phyloP scores from a whole-genome alignment of 2,797 vertebrate species.

The Simalia tracyae region DNA sequence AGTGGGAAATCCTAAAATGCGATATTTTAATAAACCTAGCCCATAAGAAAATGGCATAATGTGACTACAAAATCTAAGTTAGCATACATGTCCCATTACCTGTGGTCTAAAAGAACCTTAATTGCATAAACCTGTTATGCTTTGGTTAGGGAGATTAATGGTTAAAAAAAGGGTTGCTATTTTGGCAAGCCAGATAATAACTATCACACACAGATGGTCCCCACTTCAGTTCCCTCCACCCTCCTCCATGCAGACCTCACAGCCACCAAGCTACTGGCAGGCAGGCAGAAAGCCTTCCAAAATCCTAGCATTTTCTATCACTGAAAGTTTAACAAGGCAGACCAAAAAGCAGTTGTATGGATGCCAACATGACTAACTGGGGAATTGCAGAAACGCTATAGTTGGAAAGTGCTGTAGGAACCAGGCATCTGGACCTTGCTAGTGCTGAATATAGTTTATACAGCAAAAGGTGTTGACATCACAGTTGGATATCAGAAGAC shows the following conservation, averaged over 20 bases:
- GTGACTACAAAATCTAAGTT: slow-evolving; percentile 22
- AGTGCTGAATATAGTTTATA: not conserved
- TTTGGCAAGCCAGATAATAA: slow-evolving; percentile 37
- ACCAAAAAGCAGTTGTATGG: not conserved
- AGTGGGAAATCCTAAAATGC: not conserved
- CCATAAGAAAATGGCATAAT: not conserved
- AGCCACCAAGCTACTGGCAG: slow-evolving; percentile 23
- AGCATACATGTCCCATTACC: not conserved
- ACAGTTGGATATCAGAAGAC: not conserved
- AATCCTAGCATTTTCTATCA: slow-evolving; percentile 23
- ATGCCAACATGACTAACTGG: slow-evolving; percentile 20
- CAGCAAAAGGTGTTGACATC: slow-evolving; percentile 15
- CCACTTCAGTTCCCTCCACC: slow-evolving; percentile 33
- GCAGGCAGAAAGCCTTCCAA: slow-evolving; percentile 30
- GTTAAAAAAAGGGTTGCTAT: slow-evolving; percentile 39
- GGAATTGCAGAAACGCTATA: not conserved
- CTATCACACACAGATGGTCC: slow-evolving; percentile 6
- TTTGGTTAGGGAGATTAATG: slow-evolving; percentile 33
- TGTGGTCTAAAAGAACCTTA: slow-evolving; percentile 14
- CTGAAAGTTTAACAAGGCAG: slow-evolving; percentile 28
- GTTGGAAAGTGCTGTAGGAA: not conserved
- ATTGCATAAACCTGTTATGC: not conserved
- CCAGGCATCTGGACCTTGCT: not conserved
- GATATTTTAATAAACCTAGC: not conserved
- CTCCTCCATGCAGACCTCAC: slow-evolving; percentile 39